Percentiles rank a stretch among this genome's conserved stretches.
Evolutionary conservation across 1,140 invertebrate genomes (phyloP).

Genomic region (Octopus sinensis): DNA sequence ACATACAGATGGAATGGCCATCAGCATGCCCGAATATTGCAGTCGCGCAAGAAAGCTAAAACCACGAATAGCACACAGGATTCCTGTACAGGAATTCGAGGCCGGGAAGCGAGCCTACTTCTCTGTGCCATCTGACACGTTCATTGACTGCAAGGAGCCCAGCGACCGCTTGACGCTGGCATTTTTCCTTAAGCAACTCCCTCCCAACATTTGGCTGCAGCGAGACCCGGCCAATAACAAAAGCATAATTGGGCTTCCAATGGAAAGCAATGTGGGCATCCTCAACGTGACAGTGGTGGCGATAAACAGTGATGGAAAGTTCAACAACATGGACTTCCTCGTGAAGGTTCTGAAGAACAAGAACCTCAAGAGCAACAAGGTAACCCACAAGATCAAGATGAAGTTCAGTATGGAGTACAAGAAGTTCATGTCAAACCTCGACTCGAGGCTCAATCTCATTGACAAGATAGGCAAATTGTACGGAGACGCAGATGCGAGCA

Average conservation of each 20-base stretch:
- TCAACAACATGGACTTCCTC: too few relatives aligned
- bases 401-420: too few relatives aligned
- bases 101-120: constrained; percentile 75
- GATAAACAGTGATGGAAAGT: too few relatives aligned
- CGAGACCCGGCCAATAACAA: constrained; percentile 31
- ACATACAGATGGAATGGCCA: too few relatives aligned
- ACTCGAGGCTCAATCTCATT: too few relatives aligned
- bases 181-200: constrained; percentile 64
- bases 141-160: constrained; percentile 84
- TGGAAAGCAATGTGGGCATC: constrained; percentile 68
- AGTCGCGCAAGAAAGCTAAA: constrained; percentile 17
- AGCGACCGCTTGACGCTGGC: constrained; percentile 71
- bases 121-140: constrained; percentile 78
- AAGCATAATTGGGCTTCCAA: constrained; percentile 63
- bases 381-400: too few relatives aligned
- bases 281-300: too few relatives aligned
- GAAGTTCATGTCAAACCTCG: too few relatives aligned
- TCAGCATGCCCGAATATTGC: too few relatives aligned
- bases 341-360: too few relatives aligned
- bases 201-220: constrained; percentile 33
- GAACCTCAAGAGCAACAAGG: too few relatives aligned
- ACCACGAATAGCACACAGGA: constrained; percentile 27
- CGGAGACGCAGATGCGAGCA: too few relatives aligned
- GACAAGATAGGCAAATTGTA: constrained; percentile 75
- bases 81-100: constrained; percentile 56